Evolutionary conservation across 2,888 invertebrate genomes (phyloP).

Genomic region (Alcis repandata): DNA sequence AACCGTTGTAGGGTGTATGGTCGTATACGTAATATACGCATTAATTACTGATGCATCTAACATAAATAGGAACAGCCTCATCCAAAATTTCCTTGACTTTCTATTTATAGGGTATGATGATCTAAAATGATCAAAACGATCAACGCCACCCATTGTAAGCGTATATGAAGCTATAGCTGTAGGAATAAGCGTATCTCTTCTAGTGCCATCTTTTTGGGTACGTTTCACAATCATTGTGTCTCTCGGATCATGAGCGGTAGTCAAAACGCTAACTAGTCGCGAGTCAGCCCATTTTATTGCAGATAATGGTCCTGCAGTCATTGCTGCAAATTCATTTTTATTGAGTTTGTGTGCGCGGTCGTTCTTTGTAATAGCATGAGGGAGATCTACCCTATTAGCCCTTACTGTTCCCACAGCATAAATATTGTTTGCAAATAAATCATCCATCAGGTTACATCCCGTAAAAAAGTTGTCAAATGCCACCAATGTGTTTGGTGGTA

Average conservation of each 20-base stretch:
- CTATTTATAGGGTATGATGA: not conserved
- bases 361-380: slow-evolving; percentile 49
- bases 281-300: slow-evolving; percentile 45
- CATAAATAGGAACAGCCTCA: not conserved
- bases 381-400: slow-evolving; percentile 51
- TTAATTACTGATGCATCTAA: not conserved
- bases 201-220: not conserved
- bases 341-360: slow-evolving; percentile 48
- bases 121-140: not conserved
- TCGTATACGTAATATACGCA: slow-evolving; percentile 1
- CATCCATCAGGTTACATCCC: slow-evolving; percentile 42
- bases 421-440: slow-evolving; percentile 47
- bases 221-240: not conserved
- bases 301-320: slow-evolving; percentile 50
- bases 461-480: slow-evolving; percentile 59
- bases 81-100: not conserved
- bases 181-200: not conserved
- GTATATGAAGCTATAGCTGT: too few relatives aligned
- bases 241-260: not conserved
- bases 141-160: not conserved
- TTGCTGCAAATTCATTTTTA: slow-evolving; percentile 52
- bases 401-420: slow-evolving; percentile 54
- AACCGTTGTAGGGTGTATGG: slow-evolving; percentile 7
- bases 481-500: slow-evolving; percentile 49
- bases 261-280: slow-evolving; percentile 12